A percentile compares a stretch with the other conserved stretches of the same genome.
These are phyloP conservation scores for Ophion obscuratus DNA, from an alignment of 2,888 invertebrate species.

Conservation along the genomic window DNA sequence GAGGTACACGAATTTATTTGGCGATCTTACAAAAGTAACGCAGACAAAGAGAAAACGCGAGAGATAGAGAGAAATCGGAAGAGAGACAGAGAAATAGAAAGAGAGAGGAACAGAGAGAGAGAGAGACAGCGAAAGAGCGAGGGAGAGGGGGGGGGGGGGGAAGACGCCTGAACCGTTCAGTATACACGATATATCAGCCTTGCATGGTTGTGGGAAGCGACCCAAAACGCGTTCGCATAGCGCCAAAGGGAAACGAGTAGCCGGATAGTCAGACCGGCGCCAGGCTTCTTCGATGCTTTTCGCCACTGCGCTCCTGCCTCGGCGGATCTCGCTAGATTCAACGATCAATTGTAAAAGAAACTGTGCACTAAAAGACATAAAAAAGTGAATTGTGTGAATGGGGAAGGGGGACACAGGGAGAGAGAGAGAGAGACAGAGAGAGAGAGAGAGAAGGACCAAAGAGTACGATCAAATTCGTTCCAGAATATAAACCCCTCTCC, in stretches of 20 bases:
- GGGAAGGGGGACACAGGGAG: conserved; percentile 7
- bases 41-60: conserved; percentile 15
- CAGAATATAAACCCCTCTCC: conserved; percentile 47
- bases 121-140: conserved; percentile 5
- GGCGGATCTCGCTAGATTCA: conserved; percentile 57
- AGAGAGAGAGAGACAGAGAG: neutral
- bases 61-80: neutral
- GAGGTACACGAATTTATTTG: conserved; percentile 34
- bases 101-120: conserved; percentile 36
- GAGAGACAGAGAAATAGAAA: neutral
- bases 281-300: conserved; percentile 43
- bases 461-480: conserved; percentile 29
- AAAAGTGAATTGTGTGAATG: conserved; percentile 18
- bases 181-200: conserved; percentile 49
- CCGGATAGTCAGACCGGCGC: conserved; percentile 66
- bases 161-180: conserved; percentile 52
- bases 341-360: conserved; percentile 52
- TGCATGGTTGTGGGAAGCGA: conserved; percentile 61
- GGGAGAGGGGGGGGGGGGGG: neutral
- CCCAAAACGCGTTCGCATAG: conserved; percentile 63
- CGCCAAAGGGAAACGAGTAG: conserved; percentile 58
- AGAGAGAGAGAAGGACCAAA: neutral
- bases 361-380: conserved; percentile 24
- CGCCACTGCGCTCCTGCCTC: conserved; percentile 24
- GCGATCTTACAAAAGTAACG: conserved; percentile 56